Evolutionary conservation across 2,797 vertebrate genomes (phyloP).

Genomic region (Acanthurus lineatus): DNA sequence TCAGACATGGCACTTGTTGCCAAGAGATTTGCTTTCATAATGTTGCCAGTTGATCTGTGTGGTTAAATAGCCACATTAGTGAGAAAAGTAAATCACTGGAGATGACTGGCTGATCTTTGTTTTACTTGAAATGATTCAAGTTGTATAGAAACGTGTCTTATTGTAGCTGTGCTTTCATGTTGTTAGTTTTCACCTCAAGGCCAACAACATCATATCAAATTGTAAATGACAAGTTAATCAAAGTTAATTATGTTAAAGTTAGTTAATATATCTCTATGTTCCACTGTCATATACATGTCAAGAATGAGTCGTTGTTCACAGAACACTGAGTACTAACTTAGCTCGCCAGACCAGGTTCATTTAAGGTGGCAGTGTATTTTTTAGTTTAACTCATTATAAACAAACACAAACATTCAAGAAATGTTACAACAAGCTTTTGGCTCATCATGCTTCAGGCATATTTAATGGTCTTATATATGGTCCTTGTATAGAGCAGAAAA

Average conservation of each 20-base stretch:
- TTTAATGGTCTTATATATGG: slow-evolving; percentile 6
- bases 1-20: slow-evolving; percentile 8
- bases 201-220: not conserved
- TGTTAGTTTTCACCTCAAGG: not conserved
- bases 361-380: not conserved
- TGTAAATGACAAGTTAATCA: not conserved
- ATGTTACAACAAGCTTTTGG: not conserved
- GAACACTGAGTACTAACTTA: not conserved
- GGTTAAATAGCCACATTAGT: not conserved
- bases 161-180: not conserved
- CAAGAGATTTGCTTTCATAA: slow-evolving; percentile 22
- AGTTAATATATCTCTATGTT: too few species aligned
- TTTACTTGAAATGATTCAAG: not conserved
- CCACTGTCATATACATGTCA: not conserved
- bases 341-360: not conserved
- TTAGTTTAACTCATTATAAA: not conserved
- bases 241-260: not conserved
- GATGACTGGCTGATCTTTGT: not conserved
- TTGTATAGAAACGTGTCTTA: not conserved
- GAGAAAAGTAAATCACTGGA: slow-evolving; percentile 9
- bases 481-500: not conserved
- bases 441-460: slow-evolving; percentile 3
- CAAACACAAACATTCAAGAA: not conserved
- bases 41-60: slow-evolving; percentile 22
- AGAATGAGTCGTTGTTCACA: not conserved